phyloP scores from a whole-genome alignment of 2,888 invertebrate species.

The Sphinx pinastri region DNA sequence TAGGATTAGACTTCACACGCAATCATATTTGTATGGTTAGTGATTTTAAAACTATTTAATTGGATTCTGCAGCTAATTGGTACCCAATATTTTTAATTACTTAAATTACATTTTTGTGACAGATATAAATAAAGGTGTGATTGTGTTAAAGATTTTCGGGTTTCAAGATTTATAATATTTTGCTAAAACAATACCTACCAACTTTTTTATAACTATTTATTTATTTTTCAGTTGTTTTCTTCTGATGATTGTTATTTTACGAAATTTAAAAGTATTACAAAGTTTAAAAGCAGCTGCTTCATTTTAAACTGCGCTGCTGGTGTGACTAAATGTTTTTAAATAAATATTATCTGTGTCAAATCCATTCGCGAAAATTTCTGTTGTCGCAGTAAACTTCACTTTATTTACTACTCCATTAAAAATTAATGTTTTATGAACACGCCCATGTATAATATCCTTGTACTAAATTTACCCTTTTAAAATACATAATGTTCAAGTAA shows the following conservation, averaged over 20 bases:
- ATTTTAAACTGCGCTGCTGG: not conserved
- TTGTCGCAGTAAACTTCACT: constrained; percentile 2
- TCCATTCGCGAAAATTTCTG: not conserved
- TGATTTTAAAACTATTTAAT: not conserved
- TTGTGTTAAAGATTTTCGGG: no score
- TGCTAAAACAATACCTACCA: no score
- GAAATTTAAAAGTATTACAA: no score
- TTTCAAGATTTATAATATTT: no score
- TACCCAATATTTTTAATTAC: not conserved
- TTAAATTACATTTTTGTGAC: no score
- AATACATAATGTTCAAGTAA: not conserved
- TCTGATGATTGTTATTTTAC: no score
- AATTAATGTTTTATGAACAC: constrained; percentile 16
- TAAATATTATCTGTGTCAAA: not conserved
- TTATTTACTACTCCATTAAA: constrained; percentile 4
- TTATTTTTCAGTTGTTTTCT: no score
- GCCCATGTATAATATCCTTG: constrained; percentile 8
- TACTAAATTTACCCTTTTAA: not conserved
- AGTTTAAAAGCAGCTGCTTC: no score
- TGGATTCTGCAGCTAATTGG: not conserved
- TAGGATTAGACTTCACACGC: not conserved
- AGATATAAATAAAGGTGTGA: no score
- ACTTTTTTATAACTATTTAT: no score
- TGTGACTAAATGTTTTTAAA: not conserved
- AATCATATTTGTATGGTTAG: not conserved